phyloP scores from a whole-genome alignment of 2,888 invertebrate genomes.

The Athripsodes cinereus region DNA sequence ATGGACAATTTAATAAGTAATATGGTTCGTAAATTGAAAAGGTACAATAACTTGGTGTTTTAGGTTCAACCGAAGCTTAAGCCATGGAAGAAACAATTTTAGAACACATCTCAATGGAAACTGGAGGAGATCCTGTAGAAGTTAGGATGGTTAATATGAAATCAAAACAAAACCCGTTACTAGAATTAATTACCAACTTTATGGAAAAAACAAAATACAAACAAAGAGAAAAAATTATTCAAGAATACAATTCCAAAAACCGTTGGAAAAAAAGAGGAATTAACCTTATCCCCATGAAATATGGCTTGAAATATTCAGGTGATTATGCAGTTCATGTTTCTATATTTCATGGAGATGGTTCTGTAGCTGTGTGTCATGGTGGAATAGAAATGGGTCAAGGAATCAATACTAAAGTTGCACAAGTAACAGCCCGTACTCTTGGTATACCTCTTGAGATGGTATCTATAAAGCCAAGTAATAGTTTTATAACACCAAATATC shows the following conservation, averaged over 20 bases:
- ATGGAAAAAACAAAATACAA: constrained; percentile 52
- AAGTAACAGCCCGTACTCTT: constrained; percentile 62
- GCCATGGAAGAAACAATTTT: constrained; percentile 58
- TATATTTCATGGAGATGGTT: constrained; percentile 62
- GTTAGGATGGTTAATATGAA: constrained; percentile 51
- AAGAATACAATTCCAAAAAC: constrained; percentile 56
- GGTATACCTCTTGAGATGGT: constrained; percentile 61
- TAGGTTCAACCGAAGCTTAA: constrained; percentile 43
- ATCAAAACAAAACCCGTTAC: constrained; percentile 33
- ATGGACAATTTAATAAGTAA: not conserved
- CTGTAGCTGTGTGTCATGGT: constrained; percentile 60
- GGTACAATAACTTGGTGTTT: not conserved
- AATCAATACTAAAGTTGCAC: constrained; percentile 64
- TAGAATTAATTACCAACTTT: constrained; percentile 52
- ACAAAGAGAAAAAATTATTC: constrained; percentile 44
- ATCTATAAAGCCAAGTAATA: constrained; percentile 58
- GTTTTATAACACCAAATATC: constrained; percentile 59
- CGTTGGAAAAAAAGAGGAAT: constrained; percentile 70
- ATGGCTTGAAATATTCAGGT: constrained; percentile 48
- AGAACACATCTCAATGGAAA: constrained; percentile 56
- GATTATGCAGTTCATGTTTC: constrained; percentile 55
- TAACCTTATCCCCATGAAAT: constrained; percentile 58
- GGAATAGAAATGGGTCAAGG: constrained; percentile 75
- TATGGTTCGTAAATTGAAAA: not conserved
- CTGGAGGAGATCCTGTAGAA: constrained; percentile 52